A percentile compares a stretch with the other conserved stretches of the same genome.
phyloP scores from a whole-genome alignment of 1,140 invertebrate genomes.

The Anastrepha ludens region DNA sequence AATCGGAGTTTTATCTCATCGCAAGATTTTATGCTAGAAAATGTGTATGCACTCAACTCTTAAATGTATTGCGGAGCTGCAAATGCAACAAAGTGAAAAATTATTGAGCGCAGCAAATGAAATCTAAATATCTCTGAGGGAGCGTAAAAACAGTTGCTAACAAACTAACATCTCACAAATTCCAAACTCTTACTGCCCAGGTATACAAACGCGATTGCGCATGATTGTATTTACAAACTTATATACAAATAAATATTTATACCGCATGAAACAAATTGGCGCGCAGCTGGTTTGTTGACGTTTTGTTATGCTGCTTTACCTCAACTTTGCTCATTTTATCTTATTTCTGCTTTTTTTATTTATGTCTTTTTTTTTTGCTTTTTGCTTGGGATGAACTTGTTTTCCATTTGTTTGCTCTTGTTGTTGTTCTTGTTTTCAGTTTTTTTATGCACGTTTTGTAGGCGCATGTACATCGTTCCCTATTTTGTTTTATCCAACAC shows the following conservation, averaged over 20 bases:
- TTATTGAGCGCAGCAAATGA: too few species aligned
- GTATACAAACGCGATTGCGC: too few species aligned
- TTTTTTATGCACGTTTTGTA: conserved; percentile 19
- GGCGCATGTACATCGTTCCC: conserved; percentile 16
- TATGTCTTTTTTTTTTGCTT: not conserved
- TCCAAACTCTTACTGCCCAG: too few species aligned
- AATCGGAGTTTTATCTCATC: not conserved
- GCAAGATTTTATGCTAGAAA: too few species aligned
- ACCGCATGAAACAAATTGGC: conserved; percentile 63
- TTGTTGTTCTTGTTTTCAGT: not conserved
- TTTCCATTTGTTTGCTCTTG: not conserved
- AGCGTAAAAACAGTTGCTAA: too few species aligned
- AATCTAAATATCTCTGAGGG: too few species aligned
- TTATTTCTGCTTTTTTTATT: too few species aligned
- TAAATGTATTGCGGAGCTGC: too few species aligned
- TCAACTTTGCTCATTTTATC: not conserved
- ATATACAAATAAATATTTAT: conserved; percentile 5
- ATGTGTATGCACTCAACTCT: too few species aligned
- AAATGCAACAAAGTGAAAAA: too few species aligned
- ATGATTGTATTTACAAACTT: not conserved
- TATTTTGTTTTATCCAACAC: not conserved
- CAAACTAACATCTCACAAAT: not conserved
- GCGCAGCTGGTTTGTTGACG: conserved; percentile 71
- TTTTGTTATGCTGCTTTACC: conserved; percentile 60
- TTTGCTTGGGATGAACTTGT: not conserved